Base-by-base conservation (phyloP, 92 coral and sea anemone species). In the Porites evermanni region DNA sequence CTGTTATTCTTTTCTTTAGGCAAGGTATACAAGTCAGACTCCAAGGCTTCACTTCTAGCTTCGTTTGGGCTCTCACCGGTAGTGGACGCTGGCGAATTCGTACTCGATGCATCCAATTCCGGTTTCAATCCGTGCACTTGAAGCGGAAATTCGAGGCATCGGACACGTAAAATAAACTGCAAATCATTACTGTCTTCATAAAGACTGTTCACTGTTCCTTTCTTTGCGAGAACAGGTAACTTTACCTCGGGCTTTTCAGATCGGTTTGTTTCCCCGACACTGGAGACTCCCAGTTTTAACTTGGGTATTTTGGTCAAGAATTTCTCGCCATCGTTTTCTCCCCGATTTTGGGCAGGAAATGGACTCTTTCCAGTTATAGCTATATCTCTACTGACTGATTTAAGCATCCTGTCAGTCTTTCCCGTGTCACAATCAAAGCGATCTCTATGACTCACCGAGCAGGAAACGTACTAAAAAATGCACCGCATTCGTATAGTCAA, bases 131-230 rank as follows among this genome's bases (percentile, higher is more conserved):
- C 68, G 6, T 53, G 78, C 17, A 74, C 78, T 54, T 69, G 85
- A 56, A 81, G 76, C 1, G 85, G 64, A 3, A 81, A 68, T 69
- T 81, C 85, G 51, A 19, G 54, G 19, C 77, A 56, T 17, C 64
- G 67, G 2, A 56, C 77, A 9, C 67, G 69, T 5, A 70, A 38
- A 54, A 81, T 67, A 81, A 70, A 53, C 58, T 81, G 77, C 32
- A 70, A 19, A 54, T 59, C 54, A 38, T 53, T 64, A 2, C 51
- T 59, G 4, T 69, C 56, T 54, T 54, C 58, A 47, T n/a, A 24
- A 74, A 56, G 38, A 14, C 70, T 56, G n/a, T 53, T 69, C 2
- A 9, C 32, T 54, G 67, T 70, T 81, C 13, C 58, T 4, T 24
- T 54, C 20, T 8, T 69, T 56, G 85, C 11, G n/a, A 81, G 67